Base-by-base conservation (phyloP, 2,888 invertebrate species). In the Drosophila phalerata region DNA sequence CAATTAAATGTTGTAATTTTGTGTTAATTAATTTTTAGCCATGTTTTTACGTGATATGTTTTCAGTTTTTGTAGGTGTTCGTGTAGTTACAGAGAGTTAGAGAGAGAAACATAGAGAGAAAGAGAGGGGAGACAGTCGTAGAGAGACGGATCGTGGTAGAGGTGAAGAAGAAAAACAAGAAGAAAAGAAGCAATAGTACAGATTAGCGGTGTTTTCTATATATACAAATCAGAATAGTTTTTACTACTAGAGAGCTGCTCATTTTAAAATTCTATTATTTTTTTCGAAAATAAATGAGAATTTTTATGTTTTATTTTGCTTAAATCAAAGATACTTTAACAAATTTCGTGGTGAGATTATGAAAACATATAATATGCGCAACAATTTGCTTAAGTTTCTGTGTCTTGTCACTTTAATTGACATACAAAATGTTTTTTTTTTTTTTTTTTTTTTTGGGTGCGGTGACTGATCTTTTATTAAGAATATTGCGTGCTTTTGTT, bases 121-220 rank as follows among this genome's bases (percentile, higher is more conserved):
- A 69, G 55, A 65, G 49, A 77, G 37, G 70, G 84, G 60, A 81
- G 84, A 84, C 68, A 86, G 81, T 80, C 82, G 67, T 57, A 81
- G 58, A 81, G 37, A 71, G 76, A 72, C 69, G 69, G 75, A 78
- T 73, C 55, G 85, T 88, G 86, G 83, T 73, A 74, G 64, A 82
- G 77, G 86, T 88, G 81, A 88, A 85, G 73, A 76, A 85, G 80
- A 87, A 85, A 86, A 82, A 85, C 71, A 81, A 87, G 84, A 81
- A 83, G 76, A 84, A 81, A 81, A 85, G 83, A 85, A 85, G 85
- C 85, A 85, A 85, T 84, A 85, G 85, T 85, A 88, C 86, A 88
- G 85, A 85, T 85, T 85, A 85, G 85, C 85, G 72, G 84, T 85
- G 85, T 85, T 81, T 67, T 66, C 86, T 85, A 88, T 85, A 88